These are phyloP conservation scores for Pelobates cultripes DNA, from an alignment of 2,797 vertebrate genomes.

Conservation along the genomic window DNA sequence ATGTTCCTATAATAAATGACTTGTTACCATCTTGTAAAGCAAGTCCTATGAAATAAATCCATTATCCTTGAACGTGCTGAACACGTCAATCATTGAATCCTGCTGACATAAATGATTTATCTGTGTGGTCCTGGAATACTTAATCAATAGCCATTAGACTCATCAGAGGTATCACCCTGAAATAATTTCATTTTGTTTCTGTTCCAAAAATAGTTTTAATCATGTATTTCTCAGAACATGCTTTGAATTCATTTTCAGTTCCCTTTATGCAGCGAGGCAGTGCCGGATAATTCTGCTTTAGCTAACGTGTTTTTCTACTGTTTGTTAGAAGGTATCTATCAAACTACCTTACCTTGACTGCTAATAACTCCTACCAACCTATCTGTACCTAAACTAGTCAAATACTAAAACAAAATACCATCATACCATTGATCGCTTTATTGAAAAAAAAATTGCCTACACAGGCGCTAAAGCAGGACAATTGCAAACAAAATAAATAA, in stretches of 20 bases:
- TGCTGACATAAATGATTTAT: conserved; percentile 40
- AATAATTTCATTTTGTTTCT: conserved; percentile 24
- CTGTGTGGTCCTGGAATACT: conserved; percentile 22
- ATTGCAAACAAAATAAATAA: no score
- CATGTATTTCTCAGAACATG: not conserved
- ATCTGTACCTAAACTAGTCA: no score
- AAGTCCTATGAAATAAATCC: not conserved
- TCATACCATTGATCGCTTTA: no score
- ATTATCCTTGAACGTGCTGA: conserved; percentile 28
- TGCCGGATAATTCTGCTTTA: no score
- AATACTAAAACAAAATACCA: no score
- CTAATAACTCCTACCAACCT: no score
- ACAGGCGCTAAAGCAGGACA: no score
- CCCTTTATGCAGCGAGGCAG: no score
- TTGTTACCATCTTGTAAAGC: not conserved
- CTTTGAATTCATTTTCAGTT: not conserved
- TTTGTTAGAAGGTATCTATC: no score
- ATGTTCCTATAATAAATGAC: not conserved
- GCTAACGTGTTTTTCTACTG: no score
- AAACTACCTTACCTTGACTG: no score
- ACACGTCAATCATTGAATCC: not conserved
- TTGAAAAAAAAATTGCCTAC: no score
- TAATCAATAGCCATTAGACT: conserved; percentile 39
- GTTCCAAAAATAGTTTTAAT: conserved; percentile 12
- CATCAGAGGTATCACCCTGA: conserved; percentile 1